Percentiles rank a stretch among this genome's conserved stretches.
Evolutionary conservation across 2,888 invertebrate genomes (phyloP).

Genomic region (Atherix ibis): DNA sequence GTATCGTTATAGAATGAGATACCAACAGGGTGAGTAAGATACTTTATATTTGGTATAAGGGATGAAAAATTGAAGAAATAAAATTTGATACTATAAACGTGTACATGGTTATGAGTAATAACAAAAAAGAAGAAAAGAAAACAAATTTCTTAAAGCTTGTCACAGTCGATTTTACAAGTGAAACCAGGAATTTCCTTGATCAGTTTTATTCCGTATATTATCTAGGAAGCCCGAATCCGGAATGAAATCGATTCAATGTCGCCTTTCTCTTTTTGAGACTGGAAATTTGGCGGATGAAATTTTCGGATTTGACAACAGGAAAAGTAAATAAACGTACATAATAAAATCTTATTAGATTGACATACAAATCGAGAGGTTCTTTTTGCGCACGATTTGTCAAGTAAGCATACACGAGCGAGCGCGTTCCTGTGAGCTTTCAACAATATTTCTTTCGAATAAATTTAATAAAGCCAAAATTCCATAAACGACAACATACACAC

Average conservation of each 20-base stretch:
- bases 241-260: no score
- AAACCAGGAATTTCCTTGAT: slow-evolving; percentile 10
- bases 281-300: neutral
- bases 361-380: slow-evolving; percentile 1
- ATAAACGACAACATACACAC: no score
- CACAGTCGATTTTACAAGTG: slow-evolving; percentile 7
- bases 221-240: no score
- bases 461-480: no score
- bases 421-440: neutral
- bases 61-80: no score
- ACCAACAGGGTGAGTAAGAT: no score
- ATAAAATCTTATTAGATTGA: slow-evolving; percentile 1
- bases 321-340: slow-evolving; percentile 1
- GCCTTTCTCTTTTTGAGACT: neutral
- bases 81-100: no score
- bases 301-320: neutral
- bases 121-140: slow-evolving; percentile 4
- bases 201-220: no score
- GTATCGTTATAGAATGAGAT: no score
- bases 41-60: no score
- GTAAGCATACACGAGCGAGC: neutral
- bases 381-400: slow-evolving; percentile 1
- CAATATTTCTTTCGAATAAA: neutral
- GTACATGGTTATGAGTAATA: no score
- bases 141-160: slow-evolving; percentile 6